Conservation (phyloP, 1,140 invertebrate species). For the Drosophila burlai region DNA sequence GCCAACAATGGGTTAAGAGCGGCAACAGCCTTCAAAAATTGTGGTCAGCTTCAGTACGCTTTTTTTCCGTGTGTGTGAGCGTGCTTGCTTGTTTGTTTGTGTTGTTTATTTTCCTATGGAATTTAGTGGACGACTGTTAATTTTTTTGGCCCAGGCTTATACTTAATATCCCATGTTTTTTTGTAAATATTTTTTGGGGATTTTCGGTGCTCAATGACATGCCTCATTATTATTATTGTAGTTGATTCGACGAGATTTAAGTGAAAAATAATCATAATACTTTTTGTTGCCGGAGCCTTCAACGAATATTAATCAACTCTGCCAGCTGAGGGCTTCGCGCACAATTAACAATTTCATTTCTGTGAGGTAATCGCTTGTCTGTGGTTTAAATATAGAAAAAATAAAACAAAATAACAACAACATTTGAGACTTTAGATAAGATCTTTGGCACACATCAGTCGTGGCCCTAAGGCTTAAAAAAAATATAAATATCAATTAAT, state of each 20-base stretch:
- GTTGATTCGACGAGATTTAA: slow-evolving; percentile 34
- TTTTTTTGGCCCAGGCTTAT: slow-evolving; percentile 58
- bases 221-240: slow-evolving; percentile 19
- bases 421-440: background rate
- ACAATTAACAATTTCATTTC: slow-evolving; percentile 29
- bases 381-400: background rate
- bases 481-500: slow-evolving; percentile 21
- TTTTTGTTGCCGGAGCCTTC: background rate
- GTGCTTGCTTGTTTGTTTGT: slow-evolving; percentile 3
- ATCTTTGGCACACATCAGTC: slow-evolving; percentile 12
- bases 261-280: slow-evolving; percentile 28
- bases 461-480: background rate
- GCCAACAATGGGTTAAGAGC: slow-evolving; percentile 72
- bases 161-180: slow-evolving; percentile 4
- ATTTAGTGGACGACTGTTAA: slow-evolving; percentile 69
- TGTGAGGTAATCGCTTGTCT: slow-evolving; percentile 7
- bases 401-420: background rate
- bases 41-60: slow-evolving; percentile 20
- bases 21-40: slow-evolving; percentile 60
- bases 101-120: slow-evolving; percentile 59
- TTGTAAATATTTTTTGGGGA: slow-evolving; percentile 12
- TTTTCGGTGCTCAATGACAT: slow-evolving; percentile 56
- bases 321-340: background rate
- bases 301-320: slow-evolving; percentile 16
- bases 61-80: background rate